Conservation (phyloP, 2,113 vertebrate genomes). For the Apteryx owenii region DNA sequence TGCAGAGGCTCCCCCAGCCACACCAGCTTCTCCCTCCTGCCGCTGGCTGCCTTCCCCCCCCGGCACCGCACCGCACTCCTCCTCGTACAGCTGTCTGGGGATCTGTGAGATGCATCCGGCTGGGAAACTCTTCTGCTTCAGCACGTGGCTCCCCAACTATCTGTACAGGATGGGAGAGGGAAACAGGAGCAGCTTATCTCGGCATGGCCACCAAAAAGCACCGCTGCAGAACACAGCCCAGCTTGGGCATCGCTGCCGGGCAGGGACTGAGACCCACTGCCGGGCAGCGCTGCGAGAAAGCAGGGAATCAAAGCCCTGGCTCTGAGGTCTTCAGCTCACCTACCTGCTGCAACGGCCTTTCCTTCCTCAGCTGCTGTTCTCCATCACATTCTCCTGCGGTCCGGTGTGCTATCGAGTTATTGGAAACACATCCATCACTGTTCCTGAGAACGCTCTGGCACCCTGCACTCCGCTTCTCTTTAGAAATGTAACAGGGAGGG, state of each 20-base stretch:
- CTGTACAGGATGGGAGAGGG: neutral
- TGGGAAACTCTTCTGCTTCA: neutral
- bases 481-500: neutral
- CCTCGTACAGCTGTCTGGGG: neutral
- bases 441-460: neutral
- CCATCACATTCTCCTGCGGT: neutral
- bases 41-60: neutral
- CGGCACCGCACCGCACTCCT: neutral
- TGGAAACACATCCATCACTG: neutral
- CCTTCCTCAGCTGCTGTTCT: constrained; percentile 2
- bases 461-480: neutral
- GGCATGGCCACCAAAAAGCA: neutral
- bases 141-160: neutral
- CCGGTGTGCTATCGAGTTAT: neutral
- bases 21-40: neutral
- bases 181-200: neutral
- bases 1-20: neutral
- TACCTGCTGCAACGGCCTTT: neutral
- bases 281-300: neutral
- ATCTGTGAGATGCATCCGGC: neutral
- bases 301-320: neutral
- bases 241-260: neutral
- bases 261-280: rapidly evolving
- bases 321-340: neutral
- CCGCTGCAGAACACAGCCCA: neutral